These are phyloP conservation scores for Danionella cerebrum DNA, from an alignment of 2,113 vertebrate species.

Conservation along the genomic window DNA sequence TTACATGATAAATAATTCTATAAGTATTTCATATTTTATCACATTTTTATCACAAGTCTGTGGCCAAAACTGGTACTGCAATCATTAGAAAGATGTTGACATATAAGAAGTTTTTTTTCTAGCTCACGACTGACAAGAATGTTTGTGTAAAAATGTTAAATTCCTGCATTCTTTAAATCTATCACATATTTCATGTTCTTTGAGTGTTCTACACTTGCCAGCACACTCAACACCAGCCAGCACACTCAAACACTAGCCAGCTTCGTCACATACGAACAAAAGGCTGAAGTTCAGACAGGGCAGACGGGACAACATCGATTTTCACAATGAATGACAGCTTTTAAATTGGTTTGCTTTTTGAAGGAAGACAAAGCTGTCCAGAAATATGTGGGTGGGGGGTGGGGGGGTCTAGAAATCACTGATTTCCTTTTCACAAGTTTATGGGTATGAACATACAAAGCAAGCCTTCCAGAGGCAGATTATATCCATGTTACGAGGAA, in stretches of 20 bases:
- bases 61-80: no score
- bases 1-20: no score
- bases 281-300: not conserved
- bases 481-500: no score
- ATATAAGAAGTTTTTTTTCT: no score
- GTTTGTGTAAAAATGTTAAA: no score
- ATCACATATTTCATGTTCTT: not conserved
- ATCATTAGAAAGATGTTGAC: no score
- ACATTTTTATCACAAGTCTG: no score
- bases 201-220: not conserved
- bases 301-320: not conserved
- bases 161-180: no score
- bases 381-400: not conserved
- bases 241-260: not conserved
- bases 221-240: not conserved
- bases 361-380: not conserved
- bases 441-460: no score
- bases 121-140: no score
- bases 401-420: not conserved
- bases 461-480: not conserved
- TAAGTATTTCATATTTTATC: no score
- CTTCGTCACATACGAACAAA: not conserved
- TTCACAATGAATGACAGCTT: not conserved
- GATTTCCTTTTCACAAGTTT: not conserved
- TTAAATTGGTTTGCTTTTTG: not conserved